Conservation (phyloP, 2,888 invertebrate genomes). For the Dugesia japonica region DNA sequence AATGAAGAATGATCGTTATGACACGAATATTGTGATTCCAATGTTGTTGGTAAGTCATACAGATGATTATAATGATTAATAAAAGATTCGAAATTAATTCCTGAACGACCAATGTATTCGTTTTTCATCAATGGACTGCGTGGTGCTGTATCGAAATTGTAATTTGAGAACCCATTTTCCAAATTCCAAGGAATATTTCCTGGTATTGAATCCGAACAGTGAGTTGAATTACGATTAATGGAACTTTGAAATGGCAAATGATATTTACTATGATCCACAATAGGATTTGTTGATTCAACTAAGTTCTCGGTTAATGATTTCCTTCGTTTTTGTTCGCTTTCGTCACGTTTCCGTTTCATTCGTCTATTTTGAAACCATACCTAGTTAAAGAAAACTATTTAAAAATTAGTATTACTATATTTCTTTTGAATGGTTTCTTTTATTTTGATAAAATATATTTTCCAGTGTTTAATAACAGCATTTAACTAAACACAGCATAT, state of each 20-base stretch:
- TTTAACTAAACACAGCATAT: no score
- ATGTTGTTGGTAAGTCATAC: neutral
- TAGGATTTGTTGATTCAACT: neutral
- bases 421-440: no score
- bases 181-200: neutral
- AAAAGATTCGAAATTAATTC: neutral
- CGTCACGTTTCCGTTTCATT: neutral
- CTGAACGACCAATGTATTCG: neutral
- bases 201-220: neutral
- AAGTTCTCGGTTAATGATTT: neutral
- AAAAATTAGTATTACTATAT: no score
- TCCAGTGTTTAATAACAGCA: no score
- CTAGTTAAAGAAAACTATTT: neutral
- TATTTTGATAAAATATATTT: no score
- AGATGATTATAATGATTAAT: neutral
- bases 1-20: neutral
- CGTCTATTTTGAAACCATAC: constrained; percentile 3
- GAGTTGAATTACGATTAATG: neutral
- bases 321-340: neutral
- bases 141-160: neutral
- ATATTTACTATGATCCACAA: neutral
- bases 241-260: neutral
- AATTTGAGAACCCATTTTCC: neutral
- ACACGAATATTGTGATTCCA: neutral
- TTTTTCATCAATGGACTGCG: neutral